Evolutionary conservation across 2,888 invertebrate species (phyloP).

Genomic region (Mesorhabditis sp.): DNA sequence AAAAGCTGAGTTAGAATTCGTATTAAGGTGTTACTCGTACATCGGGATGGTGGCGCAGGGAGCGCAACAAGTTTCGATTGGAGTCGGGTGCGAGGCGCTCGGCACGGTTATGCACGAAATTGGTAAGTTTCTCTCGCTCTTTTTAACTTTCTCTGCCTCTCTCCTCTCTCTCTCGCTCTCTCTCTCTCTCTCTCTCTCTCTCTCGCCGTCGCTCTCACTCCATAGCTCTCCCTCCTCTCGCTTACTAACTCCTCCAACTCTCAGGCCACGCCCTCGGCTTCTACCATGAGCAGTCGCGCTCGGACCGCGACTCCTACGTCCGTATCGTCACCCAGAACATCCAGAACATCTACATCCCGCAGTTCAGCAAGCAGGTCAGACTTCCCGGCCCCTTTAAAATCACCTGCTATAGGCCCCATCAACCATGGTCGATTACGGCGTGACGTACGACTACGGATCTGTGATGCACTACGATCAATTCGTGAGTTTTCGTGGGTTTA

Average conservation of each 20-base stretch:
- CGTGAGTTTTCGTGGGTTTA: slow-evolving; percentile 19
- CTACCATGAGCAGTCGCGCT: slow-evolving; percentile 54
- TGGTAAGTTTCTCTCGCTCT: slow-evolving; percentile 21
- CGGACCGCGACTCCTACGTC: slow-evolving; percentile 50
- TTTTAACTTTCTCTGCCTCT: not conserved
- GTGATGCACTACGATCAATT: slow-evolving; percentile 54
- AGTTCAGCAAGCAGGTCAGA: slow-evolving; percentile 44
- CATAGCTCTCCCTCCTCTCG: not conserved
- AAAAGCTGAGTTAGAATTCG: no score
- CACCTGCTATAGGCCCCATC: slow-evolving; percentile 10
- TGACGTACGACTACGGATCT: slow-evolving; percentile 49
- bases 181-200: not conserved
- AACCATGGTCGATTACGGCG: slow-evolving; percentile 40
- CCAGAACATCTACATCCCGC: slow-evolving; percentile 24
- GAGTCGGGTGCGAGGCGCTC: slow-evolving; percentile 48
- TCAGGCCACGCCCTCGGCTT: slow-evolving; percentile 53
- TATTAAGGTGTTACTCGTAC: slow-evolving; percentile 49
- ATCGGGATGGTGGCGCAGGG: slow-evolving; percentile 38
- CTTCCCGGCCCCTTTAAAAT: not conserved
- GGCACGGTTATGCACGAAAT: slow-evolving; percentile 55
- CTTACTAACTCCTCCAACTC: slow-evolving; percentile 5
- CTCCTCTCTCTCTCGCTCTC: not conserved
- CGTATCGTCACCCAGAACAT: slow-evolving; percentile 42
- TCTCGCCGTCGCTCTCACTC: not conserved
- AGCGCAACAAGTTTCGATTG: slow-evolving; percentile 49